Base-by-base conservation (phyloP, 2,113 vertebrate species). In the Bos javanicus region DNA sequence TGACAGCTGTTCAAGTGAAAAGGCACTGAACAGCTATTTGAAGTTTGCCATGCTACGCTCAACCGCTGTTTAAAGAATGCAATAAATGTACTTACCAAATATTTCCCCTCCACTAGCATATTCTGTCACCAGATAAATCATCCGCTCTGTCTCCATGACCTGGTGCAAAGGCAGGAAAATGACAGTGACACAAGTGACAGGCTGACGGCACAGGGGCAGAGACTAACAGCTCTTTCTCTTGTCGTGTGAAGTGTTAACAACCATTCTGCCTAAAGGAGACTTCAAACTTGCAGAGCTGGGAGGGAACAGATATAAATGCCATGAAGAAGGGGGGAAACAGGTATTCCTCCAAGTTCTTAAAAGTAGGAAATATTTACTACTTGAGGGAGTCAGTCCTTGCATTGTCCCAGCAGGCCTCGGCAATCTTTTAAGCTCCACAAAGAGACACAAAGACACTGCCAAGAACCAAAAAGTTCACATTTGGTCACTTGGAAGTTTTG, bases 101-200 rank as follows among this genome's bases (percentile, higher is more conserved):
- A 99, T 99, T 95, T 99, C 99, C 97, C 99, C 99, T 98, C 99
- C 99, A 0, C 99, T 99, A n/a, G 99, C 99, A 28, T 99, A 99
- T 98, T 99, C 99, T 4, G 99, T 99, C 97, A 99, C 99, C 94
- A 99, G 99, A 98, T 99, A 99, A 99, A 99, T 99, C 99, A 99
- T 99, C 98, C 99, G 97, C 97, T 99, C 99, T 0, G 99, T 99
- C 98, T 99, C 99, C 99, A 99, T 99, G 97, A 99, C 99, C 99
- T 99, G 98, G 95, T 87, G 7, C 98, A 99, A 97, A 98, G 98
- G 98, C 97, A 98, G 98, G 71, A 97, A 94, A 98, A 85, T 6
- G 90, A 98, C 90, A 67, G 98, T 98, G 98, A 98, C 74, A 97
- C 94, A 96, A 78, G 84, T 96, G 97, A 90, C 78, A 74, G 96